Evolutionary conservation across 2,888 invertebrate genomes (phyloP).

Genomic region (Ectropis crepuscularia): DNA sequence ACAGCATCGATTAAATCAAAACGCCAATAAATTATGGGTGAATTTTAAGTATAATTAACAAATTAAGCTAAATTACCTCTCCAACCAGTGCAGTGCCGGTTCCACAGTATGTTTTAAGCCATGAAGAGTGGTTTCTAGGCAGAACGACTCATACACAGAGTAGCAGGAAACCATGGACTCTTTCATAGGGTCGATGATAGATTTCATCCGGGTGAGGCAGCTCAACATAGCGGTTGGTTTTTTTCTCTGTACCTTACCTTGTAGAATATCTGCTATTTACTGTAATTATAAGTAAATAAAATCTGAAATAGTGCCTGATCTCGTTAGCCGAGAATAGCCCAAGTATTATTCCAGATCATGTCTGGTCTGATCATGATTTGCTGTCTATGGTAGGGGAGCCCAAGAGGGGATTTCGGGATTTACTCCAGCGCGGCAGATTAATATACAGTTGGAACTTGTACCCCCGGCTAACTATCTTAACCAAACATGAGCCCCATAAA

Average conservation of each 20-base stretch:
- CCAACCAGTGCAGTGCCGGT: conserved; percentile 67
- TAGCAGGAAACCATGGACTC: conserved; percentile 55
- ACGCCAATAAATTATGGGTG: conserved; percentile 9
- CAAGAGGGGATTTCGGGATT: too few species aligned
- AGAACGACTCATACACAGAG: conserved; percentile 66
- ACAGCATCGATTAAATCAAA: not conserved
- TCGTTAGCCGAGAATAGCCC: too few species aligned
- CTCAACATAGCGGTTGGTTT: conserved; percentile 66
- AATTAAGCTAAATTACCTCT: conserved; percentile 58
- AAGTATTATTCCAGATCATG: too few species aligned
- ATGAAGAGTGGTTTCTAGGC: conserved; percentile 74
- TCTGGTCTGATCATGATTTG: too few species aligned
- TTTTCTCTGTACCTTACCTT: conserved; percentile 27
- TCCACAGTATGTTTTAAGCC: conserved; percentile 78
- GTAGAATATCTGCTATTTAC: conserved; percentile 8
- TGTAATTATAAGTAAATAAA: conserved; percentile 1
- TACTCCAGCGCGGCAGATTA: too few species aligned
- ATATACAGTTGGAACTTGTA: too few species aligned
- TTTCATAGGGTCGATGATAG: conserved; percentile 51
- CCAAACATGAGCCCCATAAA: too few species aligned
- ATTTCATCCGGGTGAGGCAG: conserved; percentile 64
- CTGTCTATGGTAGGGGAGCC: too few species aligned
- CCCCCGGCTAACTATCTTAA: too few species aligned
- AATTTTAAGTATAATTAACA: conserved; percentile 4
- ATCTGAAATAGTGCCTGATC: too few species aligned